Percentiles rank a stretch among this genome's conserved stretches.
Evolutionary conservation across 1,140 invertebrate species (phyloP).

Genomic region (Zaprionus capensis): DNA sequence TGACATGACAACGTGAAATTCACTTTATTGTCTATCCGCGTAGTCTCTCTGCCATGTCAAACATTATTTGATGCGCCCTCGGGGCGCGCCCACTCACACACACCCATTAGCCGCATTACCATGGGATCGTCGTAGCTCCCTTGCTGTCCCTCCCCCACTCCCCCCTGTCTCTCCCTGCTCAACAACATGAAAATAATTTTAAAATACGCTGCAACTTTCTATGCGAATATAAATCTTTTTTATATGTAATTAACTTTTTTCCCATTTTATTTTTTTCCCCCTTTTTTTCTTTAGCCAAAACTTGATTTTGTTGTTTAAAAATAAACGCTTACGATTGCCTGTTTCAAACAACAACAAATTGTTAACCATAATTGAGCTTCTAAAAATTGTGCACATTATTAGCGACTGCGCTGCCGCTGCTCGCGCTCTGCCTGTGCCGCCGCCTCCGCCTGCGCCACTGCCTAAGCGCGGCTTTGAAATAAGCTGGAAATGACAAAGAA

Average conservation of each 20-base stretch:
- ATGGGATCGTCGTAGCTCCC: conserved; percentile 70
- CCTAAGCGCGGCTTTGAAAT: neutral
- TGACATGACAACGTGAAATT: conserved; percentile 80
- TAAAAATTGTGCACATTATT: conserved; percentile 61
- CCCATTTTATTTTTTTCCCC: conserved; percentile 28
- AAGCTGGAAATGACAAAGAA: conserved; percentile 38
- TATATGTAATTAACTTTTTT: conserved; percentile 73
- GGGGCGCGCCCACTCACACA: conserved; percentile 62
- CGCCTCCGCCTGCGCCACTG: conserved; percentile 14
- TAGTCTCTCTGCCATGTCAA: conserved; percentile 70
- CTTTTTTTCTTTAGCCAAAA: conserved; percentile 53
- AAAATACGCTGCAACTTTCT: conserved; percentile 66
- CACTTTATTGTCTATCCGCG: conserved; percentile 76
- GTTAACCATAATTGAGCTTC: conserved; percentile 70
- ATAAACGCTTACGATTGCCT: conserved; percentile 74
- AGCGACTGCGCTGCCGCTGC: conserved; percentile 25
- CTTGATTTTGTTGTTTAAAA: conserved; percentile 74
- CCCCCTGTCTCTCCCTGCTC: conserved; percentile 14
- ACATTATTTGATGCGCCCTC: conserved; percentile 79
- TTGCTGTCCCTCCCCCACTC: neutral
- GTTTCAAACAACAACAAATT: conserved; percentile 52
- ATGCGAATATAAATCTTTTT: conserved; percentile 78
- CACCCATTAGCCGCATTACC: conserved; percentile 29
- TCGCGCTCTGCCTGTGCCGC: neutral
- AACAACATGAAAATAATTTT: conserved; percentile 77